Evolutionary conservation across 2,797 vertebrate species (phyloP).

Genomic region (Sebastes hopkinsi): DNA sequence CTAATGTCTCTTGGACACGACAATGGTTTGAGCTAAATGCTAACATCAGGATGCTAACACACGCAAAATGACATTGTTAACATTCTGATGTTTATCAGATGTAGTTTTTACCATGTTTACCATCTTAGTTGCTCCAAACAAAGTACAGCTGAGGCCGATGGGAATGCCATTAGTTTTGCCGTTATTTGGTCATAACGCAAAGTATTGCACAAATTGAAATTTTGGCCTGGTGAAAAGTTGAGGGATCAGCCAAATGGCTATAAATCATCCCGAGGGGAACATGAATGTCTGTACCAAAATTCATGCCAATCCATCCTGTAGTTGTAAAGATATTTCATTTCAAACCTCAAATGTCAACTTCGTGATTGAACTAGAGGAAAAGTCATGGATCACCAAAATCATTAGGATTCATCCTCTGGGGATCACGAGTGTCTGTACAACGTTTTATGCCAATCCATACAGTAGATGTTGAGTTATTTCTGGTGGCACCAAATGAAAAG

Average conservation of each 20-base stretch:
- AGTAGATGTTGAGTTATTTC: not conserved
- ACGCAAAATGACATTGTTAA: not conserved
- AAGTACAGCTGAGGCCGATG: not conserved
- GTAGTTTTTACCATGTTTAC: not conserved
- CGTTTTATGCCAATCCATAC: not conserved
- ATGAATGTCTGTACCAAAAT: not conserved
- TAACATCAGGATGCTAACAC: not conserved
- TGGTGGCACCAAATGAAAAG: not conserved
- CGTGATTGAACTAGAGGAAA: not conserved
- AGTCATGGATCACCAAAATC: not conserved
- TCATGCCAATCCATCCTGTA: not conserved
- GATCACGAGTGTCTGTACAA: not conserved
- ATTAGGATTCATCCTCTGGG: not conserved
- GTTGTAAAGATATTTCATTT: not conserved
- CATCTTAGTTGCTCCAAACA: not conserved
- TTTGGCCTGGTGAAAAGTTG: not conserved
- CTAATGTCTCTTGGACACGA: too few relatives aligned
- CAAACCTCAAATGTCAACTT: not conserved
- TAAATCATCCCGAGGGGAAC: not conserved
- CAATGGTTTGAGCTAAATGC: too few relatives aligned
- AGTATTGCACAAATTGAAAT: not conserved
- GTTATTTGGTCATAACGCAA: not conserved
- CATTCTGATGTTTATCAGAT: not conserved
- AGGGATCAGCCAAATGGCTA: not conserved
- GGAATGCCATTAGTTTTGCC: not conserved